phyloP scores from a whole-genome alignment of 2,888 invertebrate species.

The Baronia brevicornis region DNA sequence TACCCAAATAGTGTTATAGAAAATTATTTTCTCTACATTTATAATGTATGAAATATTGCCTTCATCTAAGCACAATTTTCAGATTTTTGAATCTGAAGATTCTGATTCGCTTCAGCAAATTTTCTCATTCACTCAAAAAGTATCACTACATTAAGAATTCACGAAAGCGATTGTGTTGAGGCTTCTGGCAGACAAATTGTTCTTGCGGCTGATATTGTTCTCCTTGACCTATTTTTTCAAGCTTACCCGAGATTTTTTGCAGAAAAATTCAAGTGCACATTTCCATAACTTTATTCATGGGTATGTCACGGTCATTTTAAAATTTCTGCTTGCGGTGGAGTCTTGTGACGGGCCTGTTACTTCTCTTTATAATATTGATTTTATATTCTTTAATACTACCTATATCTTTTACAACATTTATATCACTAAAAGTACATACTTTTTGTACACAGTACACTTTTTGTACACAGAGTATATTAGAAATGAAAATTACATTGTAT shows the following conservation, averaged over 20 bases:
- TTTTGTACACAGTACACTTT: too few species aligned
- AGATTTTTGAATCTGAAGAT: conserved; percentile 2
- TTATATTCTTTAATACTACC: too few species aligned
- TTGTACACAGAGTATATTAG: too few species aligned
- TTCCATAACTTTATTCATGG: too few species aligned
- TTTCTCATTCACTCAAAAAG: not conserved
- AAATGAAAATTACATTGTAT: too few species aligned
- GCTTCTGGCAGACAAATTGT: conserved; percentile 16
- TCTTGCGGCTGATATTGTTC: conserved; percentile 16
- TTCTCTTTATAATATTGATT: too few species aligned
- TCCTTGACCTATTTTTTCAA: conserved; percentile 17
- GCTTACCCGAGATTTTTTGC: conserved; percentile 12
- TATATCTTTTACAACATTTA: too few species aligned
- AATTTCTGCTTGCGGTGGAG: conserved; percentile 1
- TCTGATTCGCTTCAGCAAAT: not conserved
- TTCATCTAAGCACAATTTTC: not conserved
- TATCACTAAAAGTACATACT: too few species aligned
- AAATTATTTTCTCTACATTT: too few species aligned
- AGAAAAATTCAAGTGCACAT: conserved; percentile 6
- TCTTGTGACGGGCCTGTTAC: too few species aligned
- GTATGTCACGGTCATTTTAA: conserved; percentile 3
- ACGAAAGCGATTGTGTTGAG: conserved; percentile 14
- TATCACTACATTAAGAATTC: conserved; percentile 13
- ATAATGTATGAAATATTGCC: too few species aligned
- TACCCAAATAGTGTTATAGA: too few species aligned